Evolutionary conservation across 2,888 invertebrate species (phyloP).

Genomic region (Chalcis sispes): DNA sequence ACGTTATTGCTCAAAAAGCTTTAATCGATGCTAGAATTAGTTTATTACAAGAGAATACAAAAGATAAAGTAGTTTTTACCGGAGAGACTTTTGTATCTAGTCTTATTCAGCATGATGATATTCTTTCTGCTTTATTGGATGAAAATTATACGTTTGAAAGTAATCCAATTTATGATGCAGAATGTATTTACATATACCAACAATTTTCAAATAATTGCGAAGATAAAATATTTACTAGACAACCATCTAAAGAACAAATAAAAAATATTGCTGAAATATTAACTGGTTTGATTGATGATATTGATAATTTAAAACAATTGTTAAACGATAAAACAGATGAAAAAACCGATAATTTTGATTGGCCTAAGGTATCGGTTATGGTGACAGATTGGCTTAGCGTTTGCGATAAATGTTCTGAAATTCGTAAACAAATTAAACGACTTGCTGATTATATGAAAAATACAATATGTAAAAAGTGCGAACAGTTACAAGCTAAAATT

Average conservation of each 20-base stretch:
- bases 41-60: constrained; percentile 79
- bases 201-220: constrained; percentile 81
- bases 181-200: constrained; percentile 83
- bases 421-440: constrained; percentile 78
- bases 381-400: constrained; percentile 77
- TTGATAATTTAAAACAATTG: constrained; percentile 71
- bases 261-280: constrained; percentile 68
- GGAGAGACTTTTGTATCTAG: constrained; percentile 69
- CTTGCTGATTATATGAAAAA: constrained; percentile 70
- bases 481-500: constrained; percentile 76
- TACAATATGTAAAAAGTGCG: constrained; percentile 76
- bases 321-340: constrained; percentile 45
- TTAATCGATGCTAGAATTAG: constrained; percentile 86
- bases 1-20: constrained; percentile 85
- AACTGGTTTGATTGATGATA: constrained; percentile 72
- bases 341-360: not conserved
- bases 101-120: constrained; percentile 71
- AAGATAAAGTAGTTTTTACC: constrained; percentile 57
- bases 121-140: constrained; percentile 65
- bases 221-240: constrained; percentile 64
- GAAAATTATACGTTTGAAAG: constrained; percentile 62
- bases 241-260: constrained; percentile 65
- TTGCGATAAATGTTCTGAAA: constrained; percentile 79
- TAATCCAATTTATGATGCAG: constrained; percentile 81
- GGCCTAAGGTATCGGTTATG: constrained; percentile 9